phyloP scores from a whole-genome alignment of 2,888 invertebrate species.

The Rugalucina vietnamica region DNA sequence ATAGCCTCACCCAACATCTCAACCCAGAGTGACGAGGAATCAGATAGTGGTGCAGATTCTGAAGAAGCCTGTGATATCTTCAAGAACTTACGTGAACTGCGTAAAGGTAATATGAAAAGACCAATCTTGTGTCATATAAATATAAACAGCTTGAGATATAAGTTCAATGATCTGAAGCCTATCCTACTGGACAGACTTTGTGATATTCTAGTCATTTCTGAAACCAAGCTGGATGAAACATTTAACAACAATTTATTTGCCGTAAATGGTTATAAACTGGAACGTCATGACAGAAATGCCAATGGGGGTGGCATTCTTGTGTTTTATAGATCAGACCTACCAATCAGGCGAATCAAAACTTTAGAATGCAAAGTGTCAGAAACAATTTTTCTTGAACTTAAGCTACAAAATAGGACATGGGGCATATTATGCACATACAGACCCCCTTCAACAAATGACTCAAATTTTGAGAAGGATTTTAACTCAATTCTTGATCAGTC shows the following conservation, averaged over 20 bases:
- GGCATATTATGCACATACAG: constrained; percentile 9
- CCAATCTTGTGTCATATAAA: not conserved
- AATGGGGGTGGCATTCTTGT: constrained; percentile 9
- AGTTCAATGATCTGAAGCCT: constrained; percentile 8
- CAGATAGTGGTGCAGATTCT: not conserved
- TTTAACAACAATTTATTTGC: constrained; percentile 1
- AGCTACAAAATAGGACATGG: constrained; percentile 14
- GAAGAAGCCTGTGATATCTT: not conserved
- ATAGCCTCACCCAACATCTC: not conserved
- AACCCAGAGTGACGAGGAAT: not conserved
- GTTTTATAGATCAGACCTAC: not conserved
- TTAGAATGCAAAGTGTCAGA: too few relatives aligned
- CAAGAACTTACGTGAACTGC: not conserved
- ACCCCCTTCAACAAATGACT: constrained; percentile 20
- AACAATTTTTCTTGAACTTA: constrained; percentile 22
- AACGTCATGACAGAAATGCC: constrained; percentile 2
- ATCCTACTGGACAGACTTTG: constrained; percentile 9
- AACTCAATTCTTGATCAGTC: too few relatives aligned
- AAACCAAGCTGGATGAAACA: constrained; percentile 16
- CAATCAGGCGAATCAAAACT: not conserved
- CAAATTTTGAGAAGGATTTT: too few relatives aligned
- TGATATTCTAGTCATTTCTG: constrained; percentile 12
- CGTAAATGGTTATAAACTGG: constrained; percentile 14
- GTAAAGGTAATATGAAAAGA: not conserved
- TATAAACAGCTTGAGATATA: not conserved